Evolutionary conservation across 2,797 vertebrate species (phyloP).

Genomic region (Poeciliopsis presidionis): DNA sequence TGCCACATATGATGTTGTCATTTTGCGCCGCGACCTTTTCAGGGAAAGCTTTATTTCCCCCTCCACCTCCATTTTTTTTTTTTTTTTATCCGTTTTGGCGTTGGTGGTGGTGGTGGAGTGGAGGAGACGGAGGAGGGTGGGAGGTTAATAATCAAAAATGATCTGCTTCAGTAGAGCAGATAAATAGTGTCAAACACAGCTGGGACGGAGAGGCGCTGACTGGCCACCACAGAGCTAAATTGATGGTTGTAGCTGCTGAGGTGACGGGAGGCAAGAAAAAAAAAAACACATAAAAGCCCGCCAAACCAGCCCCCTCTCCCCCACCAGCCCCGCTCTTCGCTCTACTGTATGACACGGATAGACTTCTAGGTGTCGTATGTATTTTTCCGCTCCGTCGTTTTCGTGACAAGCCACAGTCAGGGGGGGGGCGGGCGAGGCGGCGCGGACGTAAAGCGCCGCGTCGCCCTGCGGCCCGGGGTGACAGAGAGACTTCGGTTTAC

Average conservation of each 20-base stretch:
- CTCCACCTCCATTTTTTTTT: too few relatives aligned
- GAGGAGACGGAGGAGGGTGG: conserved; percentile 34
- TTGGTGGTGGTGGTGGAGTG: conserved; percentile 8
- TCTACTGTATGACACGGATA: conserved; percentile 82
- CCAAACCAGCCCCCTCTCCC: too few relatives aligned
- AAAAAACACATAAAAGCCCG: too few relatives aligned
- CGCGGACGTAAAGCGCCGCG: conserved; percentile 64
- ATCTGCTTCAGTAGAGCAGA: conserved; percentile 80
- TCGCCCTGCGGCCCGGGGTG: conserved; percentile 16
- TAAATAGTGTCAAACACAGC: conserved; percentile 79
- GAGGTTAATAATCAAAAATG: conserved; percentile 83
- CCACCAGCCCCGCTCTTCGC: conserved; percentile 40
- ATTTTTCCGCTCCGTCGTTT: conserved; percentile 61
- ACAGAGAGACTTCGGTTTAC: conserved; percentile 49
- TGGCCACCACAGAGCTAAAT: conserved; percentile 76
- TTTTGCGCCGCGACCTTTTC: conserved; percentile 80
- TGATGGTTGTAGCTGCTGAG: conserved; percentile 76
- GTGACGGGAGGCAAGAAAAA: conserved; percentile 55
- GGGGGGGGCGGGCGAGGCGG: conserved; percentile 40
- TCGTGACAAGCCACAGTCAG: conserved; percentile 64
- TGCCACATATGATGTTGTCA: conserved; percentile 75
- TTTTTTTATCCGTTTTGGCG: conserved; percentile 5
- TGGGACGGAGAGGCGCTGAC: conserved; percentile 70
- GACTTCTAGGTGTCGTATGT: conserved; percentile 73
- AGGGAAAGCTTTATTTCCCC: conserved; percentile 55